These are phyloP conservation scores for Nerophis lumbriciformis DNA, from an alignment of 2,113 vertebrate genomes.

Conservation along the genomic window DNA sequence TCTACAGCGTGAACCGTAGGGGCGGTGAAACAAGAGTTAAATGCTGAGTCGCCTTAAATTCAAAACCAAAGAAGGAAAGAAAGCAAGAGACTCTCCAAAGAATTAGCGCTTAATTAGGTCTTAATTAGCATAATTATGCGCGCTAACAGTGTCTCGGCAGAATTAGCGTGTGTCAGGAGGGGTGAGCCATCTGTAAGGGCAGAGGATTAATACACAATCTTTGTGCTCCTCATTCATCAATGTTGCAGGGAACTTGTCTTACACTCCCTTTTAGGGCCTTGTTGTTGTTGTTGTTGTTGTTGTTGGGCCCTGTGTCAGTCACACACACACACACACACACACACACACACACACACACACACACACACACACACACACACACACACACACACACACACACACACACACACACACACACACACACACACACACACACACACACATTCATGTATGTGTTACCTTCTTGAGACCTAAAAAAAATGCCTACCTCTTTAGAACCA, in stretches of 20 bases:
- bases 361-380: conserved; percentile 62
- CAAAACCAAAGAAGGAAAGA: conserved; percentile 87
- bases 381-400: conserved; percentile 47
- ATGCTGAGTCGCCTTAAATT: conserved; percentile 92
- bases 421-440: background rate
- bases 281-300: conserved; percentile 85
- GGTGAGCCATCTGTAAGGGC: conserved; percentile 99
- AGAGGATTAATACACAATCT: conserved; percentile 99
- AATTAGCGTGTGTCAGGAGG: conserved; percentile 99
- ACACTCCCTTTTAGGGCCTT: conserved; percentile 91
- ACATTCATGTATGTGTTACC: no score
- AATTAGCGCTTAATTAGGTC: conserved; percentile 99
- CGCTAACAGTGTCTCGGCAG: conserved; percentile 99
- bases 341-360: no score
- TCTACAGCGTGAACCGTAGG: conserved; percentile 53
- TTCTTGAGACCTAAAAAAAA: no score
- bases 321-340: no score
- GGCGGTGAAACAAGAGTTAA: conserved; percentile 78
- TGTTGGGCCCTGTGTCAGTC: conserved; percentile 92
- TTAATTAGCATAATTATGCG: conserved; percentile 99
- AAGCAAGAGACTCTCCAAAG: conserved; percentile 94
- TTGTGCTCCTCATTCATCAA: conserved; percentile 99
- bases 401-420: conserved; percentile 5
- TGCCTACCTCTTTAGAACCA: no score
- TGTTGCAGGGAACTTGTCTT: conserved; percentile 96